phyloP scores from a whole-genome alignment of 2,797 vertebrate species.

The Cyclura pinguis region DNA sequence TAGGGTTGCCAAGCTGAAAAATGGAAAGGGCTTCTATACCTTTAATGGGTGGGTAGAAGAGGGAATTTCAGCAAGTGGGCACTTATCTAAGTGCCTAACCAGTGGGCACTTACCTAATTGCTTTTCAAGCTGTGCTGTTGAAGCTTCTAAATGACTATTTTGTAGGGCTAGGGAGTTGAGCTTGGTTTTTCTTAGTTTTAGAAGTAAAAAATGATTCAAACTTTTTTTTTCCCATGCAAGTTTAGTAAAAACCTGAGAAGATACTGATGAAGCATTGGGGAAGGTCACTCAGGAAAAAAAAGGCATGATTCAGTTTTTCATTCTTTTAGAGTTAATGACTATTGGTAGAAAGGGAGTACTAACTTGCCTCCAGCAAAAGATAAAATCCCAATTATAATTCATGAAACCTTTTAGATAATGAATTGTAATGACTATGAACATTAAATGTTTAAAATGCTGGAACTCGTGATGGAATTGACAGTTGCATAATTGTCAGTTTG shows the following conservation, averaged over 20 bases:
- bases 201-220: not conserved
- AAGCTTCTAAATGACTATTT: not conserved
- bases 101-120: not conserved
- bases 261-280: not conserved
- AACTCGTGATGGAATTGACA: not conserved
- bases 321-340: not conserved
- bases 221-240: not conserved
- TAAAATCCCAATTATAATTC: conserved; percentile 4
- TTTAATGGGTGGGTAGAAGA: too few relatives aligned
- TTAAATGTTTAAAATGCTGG: conserved; percentile 16
- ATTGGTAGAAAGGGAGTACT: not conserved
- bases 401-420: not conserved
- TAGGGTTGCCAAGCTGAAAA: too few relatives aligned
- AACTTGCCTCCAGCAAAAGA: not conserved
- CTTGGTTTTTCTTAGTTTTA: not conserved
- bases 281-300: not conserved
- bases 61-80: too few relatives aligned
- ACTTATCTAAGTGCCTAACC: too few relatives aligned
- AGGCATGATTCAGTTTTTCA: not conserved
- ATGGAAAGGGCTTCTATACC: too few relatives aligned
- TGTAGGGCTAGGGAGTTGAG: not conserved
- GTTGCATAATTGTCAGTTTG: not conserved
- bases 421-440: conserved; percentile 10
- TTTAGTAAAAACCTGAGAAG: not conserved
- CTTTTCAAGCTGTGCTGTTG: not conserved